Percentiles rank a stretch among this genome's conserved stretches.
These are phyloP conservation scores for Heliothis virescens DNA, from an alignment of 1,140 invertebrate species.

Conservation along the genomic window DNA sequence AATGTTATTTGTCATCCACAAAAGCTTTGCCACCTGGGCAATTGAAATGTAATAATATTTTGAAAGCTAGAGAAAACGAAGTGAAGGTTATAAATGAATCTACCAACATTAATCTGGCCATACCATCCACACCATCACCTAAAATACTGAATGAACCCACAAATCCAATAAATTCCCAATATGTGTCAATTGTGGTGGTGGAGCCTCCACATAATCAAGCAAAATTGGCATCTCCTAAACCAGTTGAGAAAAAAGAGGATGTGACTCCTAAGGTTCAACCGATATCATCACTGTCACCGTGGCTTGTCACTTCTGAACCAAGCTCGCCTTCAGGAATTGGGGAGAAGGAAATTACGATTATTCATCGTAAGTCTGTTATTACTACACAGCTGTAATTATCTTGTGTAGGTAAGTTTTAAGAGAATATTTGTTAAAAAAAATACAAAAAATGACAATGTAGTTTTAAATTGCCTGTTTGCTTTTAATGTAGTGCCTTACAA, in stretches of 20 bases:
- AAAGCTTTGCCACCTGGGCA: constrained; percentile 94
- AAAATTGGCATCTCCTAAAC: constrained; percentile 72
- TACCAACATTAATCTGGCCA: constrained; percentile 76
- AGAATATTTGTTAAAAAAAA: constrained; percentile 8
- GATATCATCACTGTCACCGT: constrained; percentile 89
- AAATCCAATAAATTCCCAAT: constrained; percentile 85
- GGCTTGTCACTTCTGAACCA: constrained; percentile 92
- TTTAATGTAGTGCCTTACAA: constrained; percentile 40
- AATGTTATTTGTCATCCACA: constrained; percentile 86
- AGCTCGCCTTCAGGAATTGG: constrained; percentile 89
- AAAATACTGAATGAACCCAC: constrained; percentile 82
- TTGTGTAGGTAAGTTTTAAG: neutral
- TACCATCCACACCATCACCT: constrained; percentile 78
- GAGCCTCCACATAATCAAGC: constrained; percentile 83
- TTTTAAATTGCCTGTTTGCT: constrained; percentile 16
- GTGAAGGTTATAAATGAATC: constrained; percentile 83
- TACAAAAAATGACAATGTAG: constrained; percentile 34
- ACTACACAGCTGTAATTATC: constrained; percentile 91
- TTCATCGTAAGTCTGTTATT: constrained; percentile 92
- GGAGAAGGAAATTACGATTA: constrained; percentile 89
- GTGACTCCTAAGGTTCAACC: constrained; percentile 77
- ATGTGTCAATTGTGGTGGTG: constrained; percentile 87
- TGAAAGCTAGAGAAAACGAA: constrained; percentile 91
- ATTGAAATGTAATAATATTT: constrained; percentile 98
- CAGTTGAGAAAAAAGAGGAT: constrained; percentile 71